Conservation (phyloP, 2,113 vertebrate genomes). For the Benthochromis sp. region DNA sequence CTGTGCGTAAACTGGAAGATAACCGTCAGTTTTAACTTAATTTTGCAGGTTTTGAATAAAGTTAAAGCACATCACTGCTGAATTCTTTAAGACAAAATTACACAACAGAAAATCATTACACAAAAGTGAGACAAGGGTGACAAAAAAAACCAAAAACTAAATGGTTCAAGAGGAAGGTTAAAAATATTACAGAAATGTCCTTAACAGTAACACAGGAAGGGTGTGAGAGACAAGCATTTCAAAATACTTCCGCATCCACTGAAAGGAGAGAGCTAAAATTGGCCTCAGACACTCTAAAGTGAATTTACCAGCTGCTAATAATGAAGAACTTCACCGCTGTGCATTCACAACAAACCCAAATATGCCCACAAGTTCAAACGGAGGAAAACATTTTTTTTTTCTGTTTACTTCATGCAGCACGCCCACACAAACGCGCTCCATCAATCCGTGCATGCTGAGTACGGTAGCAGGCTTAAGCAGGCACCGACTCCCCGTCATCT, state of each 20-base stretch:
- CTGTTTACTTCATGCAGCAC: neutral
- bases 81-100: neutral
- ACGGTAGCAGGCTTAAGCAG: constrained; percentile 1
- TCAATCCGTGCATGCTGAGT: neutral
- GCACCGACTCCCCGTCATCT: constrained; percentile 17
- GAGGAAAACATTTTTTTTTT: neutral
- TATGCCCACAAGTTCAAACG: neutral
- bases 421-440: neutral
- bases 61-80: neutral
- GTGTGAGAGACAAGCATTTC: neutral
- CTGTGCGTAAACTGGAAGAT: neutral
- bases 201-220: neutral
- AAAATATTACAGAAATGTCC: neutral
- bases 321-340: neutral
- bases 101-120: neutral
- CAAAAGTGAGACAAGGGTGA: neutral
- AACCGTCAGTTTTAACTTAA: neutral
- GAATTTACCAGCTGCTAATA: neutral
- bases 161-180: neutral
- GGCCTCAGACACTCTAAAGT: neutral
- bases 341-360: neutral
- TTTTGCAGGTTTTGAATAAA: neutral
- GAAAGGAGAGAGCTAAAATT: neutral
- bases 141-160: neutral
- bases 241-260: neutral